phyloP scores from a whole-genome alignment of 2,113 vertebrate species.

The Saguinus midas region DNA sequence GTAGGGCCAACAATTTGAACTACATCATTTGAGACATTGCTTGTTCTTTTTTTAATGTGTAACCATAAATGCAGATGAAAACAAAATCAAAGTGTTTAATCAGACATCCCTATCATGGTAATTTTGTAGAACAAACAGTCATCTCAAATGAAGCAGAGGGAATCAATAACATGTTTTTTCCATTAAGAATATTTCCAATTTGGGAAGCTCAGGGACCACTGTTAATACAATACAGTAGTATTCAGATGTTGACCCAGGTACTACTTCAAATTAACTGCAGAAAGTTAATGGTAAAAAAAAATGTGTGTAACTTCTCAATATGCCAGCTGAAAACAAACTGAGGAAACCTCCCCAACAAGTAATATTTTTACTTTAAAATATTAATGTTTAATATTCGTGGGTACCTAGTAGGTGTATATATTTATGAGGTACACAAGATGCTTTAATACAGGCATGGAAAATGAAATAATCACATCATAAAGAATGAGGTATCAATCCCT shows the following conservation, averaged over 20 bases:
- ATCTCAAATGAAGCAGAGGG: background rate
- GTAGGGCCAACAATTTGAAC: constrained; percentile 79
- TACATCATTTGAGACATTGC: background rate
- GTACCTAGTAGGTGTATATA: too few species aligned
- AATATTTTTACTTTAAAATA: background rate
- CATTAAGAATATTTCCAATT: background rate
- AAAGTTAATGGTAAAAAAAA: constrained; percentile 14
- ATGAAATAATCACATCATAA: too few species aligned
- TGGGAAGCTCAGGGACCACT: background rate
- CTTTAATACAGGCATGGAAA: too few species aligned
- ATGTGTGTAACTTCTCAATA: background rate
- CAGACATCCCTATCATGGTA: constrained; percentile 35
- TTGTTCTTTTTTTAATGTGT: constrained; percentile 45
- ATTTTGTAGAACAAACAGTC: constrained; percentile 32
- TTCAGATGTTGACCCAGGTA: background rate
- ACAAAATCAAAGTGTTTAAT: constrained; percentile 55
- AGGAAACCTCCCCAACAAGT: background rate
- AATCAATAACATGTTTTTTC: constrained; percentile 12
- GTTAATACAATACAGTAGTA: background rate
- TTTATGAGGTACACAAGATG: too few species aligned
- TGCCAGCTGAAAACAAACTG: background rate
- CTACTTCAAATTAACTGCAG: background rate
- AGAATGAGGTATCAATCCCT: too few species aligned
- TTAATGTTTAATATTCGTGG: background rate
- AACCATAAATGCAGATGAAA: constrained; percentile 33